These are phyloP conservation scores for Osmerus eperlanus DNA, from an alignment of 2,113 vertebrate species.

Conservation along the genomic window DNA sequence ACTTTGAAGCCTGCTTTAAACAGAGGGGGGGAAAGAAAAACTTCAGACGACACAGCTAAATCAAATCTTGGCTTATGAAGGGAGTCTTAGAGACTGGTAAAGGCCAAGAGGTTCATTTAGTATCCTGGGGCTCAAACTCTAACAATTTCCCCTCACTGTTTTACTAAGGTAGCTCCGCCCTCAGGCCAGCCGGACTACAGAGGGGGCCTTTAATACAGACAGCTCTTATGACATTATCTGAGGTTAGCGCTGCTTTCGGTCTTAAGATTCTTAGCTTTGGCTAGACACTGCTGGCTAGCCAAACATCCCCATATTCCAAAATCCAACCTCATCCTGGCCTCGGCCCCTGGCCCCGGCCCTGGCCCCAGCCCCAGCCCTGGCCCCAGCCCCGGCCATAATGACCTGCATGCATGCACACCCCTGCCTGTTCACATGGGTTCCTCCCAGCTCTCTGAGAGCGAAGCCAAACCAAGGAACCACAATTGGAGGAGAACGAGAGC, in stretches of 20 bases:
- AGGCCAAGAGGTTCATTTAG: neutral
- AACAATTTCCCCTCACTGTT: neutral
- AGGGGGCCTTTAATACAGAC: too few relatives aligned
- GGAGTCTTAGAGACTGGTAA: neutral
- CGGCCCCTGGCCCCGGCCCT: neutral
- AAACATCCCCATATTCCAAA: neutral
- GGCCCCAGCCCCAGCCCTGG: too few relatives aligned
- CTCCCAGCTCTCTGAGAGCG: neutral
- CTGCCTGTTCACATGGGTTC: conserved; percentile 6
- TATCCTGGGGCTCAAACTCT: neutral
- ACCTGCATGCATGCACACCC: neutral
- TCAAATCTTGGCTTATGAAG: neutral
- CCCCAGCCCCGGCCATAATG: neutral
- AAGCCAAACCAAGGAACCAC: conserved; percentile 1
- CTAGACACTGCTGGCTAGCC: neutral
- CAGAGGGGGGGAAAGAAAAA: too few relatives aligned
- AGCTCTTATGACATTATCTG: too few relatives aligned
- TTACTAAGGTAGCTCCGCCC: neutral
- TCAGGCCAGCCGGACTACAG: neutral
- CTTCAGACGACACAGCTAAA: neutral
- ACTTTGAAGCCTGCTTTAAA: neutral
- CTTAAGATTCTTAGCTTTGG: neutral
- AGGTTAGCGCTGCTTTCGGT: too few relatives aligned
- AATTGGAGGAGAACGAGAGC: neutral
- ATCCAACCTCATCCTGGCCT: neutral